Percentiles rank a stretch among this genome's conserved stretches.
These are phyloP conservation scores for Helicolenus hilgendorfi DNA, from an alignment of 2,797 vertebrate species.

Conservation along the genomic window DNA sequence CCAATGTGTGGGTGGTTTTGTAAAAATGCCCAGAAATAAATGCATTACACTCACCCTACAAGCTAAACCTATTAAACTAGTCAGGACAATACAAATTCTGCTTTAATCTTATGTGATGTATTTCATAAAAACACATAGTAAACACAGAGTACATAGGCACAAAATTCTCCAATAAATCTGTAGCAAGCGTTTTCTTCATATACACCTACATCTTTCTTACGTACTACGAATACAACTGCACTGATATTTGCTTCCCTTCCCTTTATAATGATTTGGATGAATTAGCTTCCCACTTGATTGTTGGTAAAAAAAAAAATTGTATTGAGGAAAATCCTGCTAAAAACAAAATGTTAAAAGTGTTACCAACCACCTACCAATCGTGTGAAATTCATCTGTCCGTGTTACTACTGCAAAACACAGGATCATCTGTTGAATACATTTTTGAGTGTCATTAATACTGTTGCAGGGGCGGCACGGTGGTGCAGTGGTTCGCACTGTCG, in stretches of 20 bases:
- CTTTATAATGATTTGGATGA: background rate
- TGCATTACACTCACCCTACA: background rate
- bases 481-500: too few species aligned
- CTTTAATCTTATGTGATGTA: background rate
- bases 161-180: background rate
- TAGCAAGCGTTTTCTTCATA: background rate
- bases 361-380: background rate
- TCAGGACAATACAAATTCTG: slow-evolving; percentile 14
- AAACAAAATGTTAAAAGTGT: background rate
- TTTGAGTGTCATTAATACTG: background rate
- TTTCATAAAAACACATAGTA: background rate
- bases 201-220: background rate
- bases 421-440: background rate
- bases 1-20: slow-evolving; percentile 41
- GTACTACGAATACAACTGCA: background rate
- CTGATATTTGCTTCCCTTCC: background rate
- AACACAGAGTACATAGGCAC: background rate
- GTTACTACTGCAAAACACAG: background rate
- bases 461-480: too few species aligned
- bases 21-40: slow-evolving; percentile 38
- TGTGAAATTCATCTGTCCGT: background rate
- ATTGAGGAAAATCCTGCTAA: background rate
- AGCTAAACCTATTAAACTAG: slow-evolving; percentile 33
- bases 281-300: background rate
- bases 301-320: background rate